A percentile compares a stretch with the other conserved stretches of the same genome.
Conservation (phyloP, 2,113 vertebrate genomes). For the Lepidiolamprologus cunningtoni region DNA sequence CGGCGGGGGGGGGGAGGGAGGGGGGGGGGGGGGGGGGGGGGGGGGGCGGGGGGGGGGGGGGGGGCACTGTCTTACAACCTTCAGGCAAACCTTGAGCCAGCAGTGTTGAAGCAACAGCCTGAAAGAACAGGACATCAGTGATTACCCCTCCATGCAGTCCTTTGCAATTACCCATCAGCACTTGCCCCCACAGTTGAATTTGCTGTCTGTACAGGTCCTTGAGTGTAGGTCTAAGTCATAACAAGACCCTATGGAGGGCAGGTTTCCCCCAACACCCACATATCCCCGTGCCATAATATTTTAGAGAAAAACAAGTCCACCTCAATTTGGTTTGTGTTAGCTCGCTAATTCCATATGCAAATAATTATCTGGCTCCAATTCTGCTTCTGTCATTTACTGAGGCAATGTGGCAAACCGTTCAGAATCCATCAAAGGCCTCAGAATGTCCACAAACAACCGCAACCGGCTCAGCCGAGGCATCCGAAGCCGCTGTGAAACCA, state of each 20-base stretch:
- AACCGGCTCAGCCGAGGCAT: not conserved
- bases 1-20: too few species aligned
- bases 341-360: slow-evolving; percentile 23
- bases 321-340: not conserved
- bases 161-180: not conserved
- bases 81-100: slow-evolving; percentile 34
- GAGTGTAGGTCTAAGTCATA: not conserved
- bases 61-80: not conserved
- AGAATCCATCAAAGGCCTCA: slow-evolving; percentile 9
- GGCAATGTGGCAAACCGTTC: slow-evolving; percentile 10
- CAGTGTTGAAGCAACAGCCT: not conserved
- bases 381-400: not conserved
- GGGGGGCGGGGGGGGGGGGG: too few species aligned
- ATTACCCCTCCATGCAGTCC: not conserved
- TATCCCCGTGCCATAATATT: not conserved
- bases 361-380: slow-evolving; percentile 28
- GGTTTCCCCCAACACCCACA: not conserved
- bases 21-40: too few species aligned
- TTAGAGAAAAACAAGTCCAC: not conserved
- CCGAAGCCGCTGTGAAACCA: slow-evolving; percentile 10
- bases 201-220: not conserved
- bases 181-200: not conserved
- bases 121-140: not conserved
- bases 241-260: not conserved
- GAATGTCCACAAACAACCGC: slow-evolving; percentile 35